phyloP scores from a whole-genome alignment of 2,888 invertebrate genomes.

The Ophion obscuratus region DNA sequence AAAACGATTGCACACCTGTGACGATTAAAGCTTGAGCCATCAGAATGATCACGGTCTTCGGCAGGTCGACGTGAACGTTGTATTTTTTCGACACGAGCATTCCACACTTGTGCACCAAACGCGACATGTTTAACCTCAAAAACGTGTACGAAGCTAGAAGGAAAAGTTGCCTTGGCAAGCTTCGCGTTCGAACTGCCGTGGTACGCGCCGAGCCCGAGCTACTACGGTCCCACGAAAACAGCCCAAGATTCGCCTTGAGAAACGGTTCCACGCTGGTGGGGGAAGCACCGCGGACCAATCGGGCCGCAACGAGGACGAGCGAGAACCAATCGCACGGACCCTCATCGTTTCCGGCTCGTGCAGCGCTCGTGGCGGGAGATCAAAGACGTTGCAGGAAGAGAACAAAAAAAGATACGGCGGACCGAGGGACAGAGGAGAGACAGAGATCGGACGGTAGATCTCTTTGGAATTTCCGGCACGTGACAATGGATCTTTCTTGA shows the following conservation, averaged over 20 bases:
- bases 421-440: conserved; percentile 27
- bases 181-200: conserved; percentile 73
- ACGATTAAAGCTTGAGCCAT: conserved; percentile 67
- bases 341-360: conserved; percentile 46
- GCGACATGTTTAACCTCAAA: conserved; percentile 68
- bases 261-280: neutral
- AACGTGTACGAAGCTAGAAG: neutral
- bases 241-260: conserved; percentile 14
- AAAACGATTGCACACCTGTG: conserved; percentile 69
- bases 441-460: conserved; percentile 20
- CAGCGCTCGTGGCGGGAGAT: conserved; percentile 71
- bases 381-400: conserved; percentile 52
- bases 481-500: conserved; percentile 68
- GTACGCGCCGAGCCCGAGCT: conserved; percentile 20
- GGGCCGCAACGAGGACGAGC: conserved; percentile 11
- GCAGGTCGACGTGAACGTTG: conserved; percentile 55
- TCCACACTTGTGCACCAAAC: conserved; percentile 35
- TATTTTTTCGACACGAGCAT: conserved; percentile 50
- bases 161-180: conserved; percentile 70
- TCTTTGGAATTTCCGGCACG: conserved; percentile 65
- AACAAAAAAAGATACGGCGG: neutral
- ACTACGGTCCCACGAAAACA: neutral
- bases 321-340: conserved; percentile 23
- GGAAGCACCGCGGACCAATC: conserved; percentile 16
- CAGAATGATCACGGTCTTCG: conserved; percentile 66